Percentiles rank a stretch among this genome's conserved stretches.
Evolutionary conservation across 2,888 invertebrate genomes (phyloP).

Genomic region (Aromia moschata): DNA sequence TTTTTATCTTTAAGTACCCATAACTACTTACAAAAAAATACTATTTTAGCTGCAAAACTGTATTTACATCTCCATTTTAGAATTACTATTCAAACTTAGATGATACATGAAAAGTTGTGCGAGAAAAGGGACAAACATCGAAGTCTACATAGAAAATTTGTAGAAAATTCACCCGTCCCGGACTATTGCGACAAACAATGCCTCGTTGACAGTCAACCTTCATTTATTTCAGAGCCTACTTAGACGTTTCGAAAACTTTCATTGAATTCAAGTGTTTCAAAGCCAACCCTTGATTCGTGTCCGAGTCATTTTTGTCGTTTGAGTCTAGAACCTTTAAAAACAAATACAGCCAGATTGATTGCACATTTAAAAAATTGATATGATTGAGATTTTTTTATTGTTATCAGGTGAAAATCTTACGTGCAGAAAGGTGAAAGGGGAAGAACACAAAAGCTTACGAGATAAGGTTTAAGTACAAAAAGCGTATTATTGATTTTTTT

Average conservation of each 20-base stretch:
- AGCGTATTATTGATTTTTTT: conserved; percentile 31
- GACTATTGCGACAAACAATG: conserved; percentile 10
- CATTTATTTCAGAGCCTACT: too few relatives aligned
- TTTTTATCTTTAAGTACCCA: conserved; percentile 57
- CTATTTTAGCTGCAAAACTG: conserved; percentile 54
- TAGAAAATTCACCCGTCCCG: conserved; percentile 29
- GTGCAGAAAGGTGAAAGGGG: conserved; percentile 31
- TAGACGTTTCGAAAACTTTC: too few relatives aligned
- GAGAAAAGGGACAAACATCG: conserved; percentile 49
- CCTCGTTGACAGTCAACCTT: too few relatives aligned
- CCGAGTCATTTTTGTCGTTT: too few relatives aligned
- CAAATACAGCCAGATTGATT: conserved; percentile 49
- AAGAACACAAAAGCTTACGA: conserved; percentile 36
- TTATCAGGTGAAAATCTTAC: conserved; percentile 36
- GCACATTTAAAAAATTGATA: conserved; percentile 54
- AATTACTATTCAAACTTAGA: conserved; percentile 40
- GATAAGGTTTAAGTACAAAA: conserved; percentile 47
- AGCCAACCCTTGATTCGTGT: too few relatives aligned
- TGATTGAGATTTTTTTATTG: conserved; percentile 46
- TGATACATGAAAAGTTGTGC: conserved; percentile 49
- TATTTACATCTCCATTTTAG: conserved; percentile 49
- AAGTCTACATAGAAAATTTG: conserved; percentile 45
- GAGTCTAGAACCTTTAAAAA: too few relatives aligned
- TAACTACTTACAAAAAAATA: conserved; percentile 54
- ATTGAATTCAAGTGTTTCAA: too few relatives aligned